phyloP scores from a whole-genome alignment of 2,797 vertebrate genomes.

The Melanotaenia pygmaea region DNA sequence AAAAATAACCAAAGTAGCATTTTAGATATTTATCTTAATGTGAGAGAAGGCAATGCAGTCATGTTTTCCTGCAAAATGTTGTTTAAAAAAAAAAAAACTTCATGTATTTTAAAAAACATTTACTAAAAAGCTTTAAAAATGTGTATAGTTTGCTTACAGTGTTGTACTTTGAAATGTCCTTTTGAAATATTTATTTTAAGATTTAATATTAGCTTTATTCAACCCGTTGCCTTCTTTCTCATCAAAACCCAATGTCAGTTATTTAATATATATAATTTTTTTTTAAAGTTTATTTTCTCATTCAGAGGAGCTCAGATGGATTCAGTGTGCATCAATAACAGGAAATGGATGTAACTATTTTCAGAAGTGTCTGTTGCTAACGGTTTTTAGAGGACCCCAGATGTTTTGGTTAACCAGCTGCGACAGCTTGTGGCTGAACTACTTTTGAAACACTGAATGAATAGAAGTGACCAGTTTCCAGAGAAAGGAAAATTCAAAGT shows the following conservation, averaged over 20 bases:
- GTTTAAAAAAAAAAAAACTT: no score
- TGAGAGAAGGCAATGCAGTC: slow-evolving; percentile 1
- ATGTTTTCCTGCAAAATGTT: not conserved
- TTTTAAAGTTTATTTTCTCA: not conserved
- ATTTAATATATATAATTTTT: not conserved
- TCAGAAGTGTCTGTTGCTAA: slow-evolving; percentile 36
- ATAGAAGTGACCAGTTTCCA: not conserved
- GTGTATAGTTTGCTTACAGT: no score
- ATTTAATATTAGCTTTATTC: no score
- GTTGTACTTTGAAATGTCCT: no score
- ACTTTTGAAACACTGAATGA: not conserved
- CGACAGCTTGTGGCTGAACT: not conserved
- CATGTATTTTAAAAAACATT: no score
- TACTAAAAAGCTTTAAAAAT: no score
- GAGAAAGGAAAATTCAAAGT: not conserved
- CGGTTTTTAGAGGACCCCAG: slow-evolving; percentile 7
- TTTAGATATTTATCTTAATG: slow-evolving; percentile 26
- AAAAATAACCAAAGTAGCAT: slow-evolving; percentile 3
- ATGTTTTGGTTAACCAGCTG: slow-evolving; percentile 3
- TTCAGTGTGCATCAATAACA: slow-evolving; percentile 33
- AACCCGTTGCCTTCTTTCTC: not conserved
- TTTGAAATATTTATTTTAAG: no score
- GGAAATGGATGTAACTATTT: slow-evolving; percentile 68
- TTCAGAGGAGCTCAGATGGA: not conserved
- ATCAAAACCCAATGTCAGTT: slow-evolving; percentile 4